phyloP scores from a whole-genome alignment of 2,888 invertebrate species.

The Macrophya alboannulata region DNA sequence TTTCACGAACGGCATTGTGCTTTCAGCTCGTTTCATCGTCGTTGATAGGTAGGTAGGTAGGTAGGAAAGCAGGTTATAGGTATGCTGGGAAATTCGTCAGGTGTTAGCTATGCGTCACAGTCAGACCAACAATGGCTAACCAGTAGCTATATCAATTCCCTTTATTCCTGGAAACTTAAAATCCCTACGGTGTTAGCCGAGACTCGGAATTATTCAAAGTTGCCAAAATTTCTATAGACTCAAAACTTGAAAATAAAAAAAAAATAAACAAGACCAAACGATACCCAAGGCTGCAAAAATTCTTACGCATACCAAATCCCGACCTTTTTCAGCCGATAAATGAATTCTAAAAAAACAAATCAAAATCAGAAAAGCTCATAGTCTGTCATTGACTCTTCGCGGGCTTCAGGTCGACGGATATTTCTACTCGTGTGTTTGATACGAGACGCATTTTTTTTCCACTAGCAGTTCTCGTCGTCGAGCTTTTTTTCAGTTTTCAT shows the following conservation, averaged over 20 bases:
- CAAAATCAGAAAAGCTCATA: background rate
- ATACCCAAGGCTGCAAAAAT: background rate
- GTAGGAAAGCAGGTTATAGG: background rate
- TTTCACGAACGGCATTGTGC: conserved; percentile 33
- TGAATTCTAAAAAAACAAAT: background rate
- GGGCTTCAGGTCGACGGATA: background rate
- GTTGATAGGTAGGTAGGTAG: no score
- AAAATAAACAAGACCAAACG: background rate
- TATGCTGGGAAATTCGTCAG: conserved; percentile 60
- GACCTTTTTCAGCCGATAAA: background rate
- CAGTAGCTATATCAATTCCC: conserved; percentile 61
- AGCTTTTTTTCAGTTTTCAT: background rate
- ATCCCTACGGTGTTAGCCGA: background rate
- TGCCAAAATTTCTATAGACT: background rate
- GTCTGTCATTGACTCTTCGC: background rate
- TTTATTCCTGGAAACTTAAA: conserved; percentile 39
- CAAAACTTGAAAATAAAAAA: background rate
- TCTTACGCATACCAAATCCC: no score
- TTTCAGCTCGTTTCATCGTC: background rate
- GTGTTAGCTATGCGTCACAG: conserved; percentile 67
- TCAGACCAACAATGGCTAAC: conserved; percentile 60
- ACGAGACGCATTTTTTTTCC: background rate
- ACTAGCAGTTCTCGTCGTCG: background rate
- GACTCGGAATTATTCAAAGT: background rate
- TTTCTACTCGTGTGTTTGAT: background rate